Conservation (phyloP, 2,797 vertebrate species). For the Cryptoblepharus egeriae region DNA sequence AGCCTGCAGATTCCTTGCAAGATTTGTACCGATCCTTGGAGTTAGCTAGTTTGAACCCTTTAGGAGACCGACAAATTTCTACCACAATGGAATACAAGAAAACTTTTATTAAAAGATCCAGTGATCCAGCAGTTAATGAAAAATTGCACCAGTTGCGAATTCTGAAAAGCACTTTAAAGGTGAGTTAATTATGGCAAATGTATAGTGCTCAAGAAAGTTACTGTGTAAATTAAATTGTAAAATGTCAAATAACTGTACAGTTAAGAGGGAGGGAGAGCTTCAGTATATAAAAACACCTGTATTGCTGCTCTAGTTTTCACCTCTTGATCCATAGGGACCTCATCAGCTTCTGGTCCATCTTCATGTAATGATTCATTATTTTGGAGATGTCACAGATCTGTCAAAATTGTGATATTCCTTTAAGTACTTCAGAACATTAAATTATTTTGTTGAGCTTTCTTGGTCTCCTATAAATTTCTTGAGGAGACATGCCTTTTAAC, state of each 20-base stretch:
- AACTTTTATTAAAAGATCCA: slow-evolving; percentile 92
- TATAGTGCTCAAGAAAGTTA: slow-evolving; percentile 28
- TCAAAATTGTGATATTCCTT: neutral
- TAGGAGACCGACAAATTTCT: slow-evolving; percentile 90
- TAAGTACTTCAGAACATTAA: neutral
- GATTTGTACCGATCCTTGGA: slow-evolving; percentile 95
- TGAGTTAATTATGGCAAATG: slow-evolving; percentile 66
- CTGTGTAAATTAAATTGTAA: neutral
- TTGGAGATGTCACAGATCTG: neutral
- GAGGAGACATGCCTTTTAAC: neutral
- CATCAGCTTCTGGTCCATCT: neutral
- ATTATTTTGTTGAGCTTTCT: neutral
- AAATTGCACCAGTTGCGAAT: slow-evolving; percentile 95
- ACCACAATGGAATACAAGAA: slow-evolving; percentile 92
- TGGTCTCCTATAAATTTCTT: neutral
- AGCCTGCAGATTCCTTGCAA: slow-evolving; percentile 88
- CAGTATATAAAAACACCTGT: slow-evolving; percentile 41
- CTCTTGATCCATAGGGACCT: slow-evolving; percentile 35
- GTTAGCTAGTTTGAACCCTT: slow-evolving; percentile 91
- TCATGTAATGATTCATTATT: neutral
- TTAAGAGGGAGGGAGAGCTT: neutral
- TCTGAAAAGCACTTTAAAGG: slow-evolving; percentile 98
- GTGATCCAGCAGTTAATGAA: slow-evolving; percentile 95
- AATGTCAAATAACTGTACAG: neutral
- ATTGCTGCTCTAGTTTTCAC: slow-evolving; percentile 46